Base-by-base conservation (phyloP, 92 coral and sea anemone genomes). In the Plumapathes pennacea region DNA sequence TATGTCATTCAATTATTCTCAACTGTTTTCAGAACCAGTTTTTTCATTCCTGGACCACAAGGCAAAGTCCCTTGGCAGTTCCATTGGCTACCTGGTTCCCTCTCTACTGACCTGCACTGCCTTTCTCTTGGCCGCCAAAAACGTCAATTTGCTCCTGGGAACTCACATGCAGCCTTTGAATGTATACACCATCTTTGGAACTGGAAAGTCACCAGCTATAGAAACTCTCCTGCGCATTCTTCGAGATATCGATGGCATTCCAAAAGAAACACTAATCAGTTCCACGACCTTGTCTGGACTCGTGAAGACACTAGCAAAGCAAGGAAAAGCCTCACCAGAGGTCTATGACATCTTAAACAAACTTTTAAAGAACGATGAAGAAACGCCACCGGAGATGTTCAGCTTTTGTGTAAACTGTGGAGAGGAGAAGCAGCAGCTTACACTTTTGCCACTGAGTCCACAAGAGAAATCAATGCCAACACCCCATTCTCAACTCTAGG, bases 271-370 rank as follows among this genome's bases (percentile, higher is more conserved):
- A 18, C 62, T 76, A 9, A 46, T 76, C 26, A 63, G 70, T 33
- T 57, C 78, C n/a, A 54, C 72, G 24, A 77, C 78, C n/a, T 77
- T 72, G 28, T 42, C 85, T 12, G 85, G 78, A 34, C 48, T 76
- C 23, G 67, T 67, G 12, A 67, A 67, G 41, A 71, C 67, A 33
- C 37, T 61, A 4, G 37, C 84, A 15, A 77, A 70, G 23, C 43
- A 38, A 24, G 66, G 56, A 17, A 48, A 60, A 14, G 58, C 59
- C 5, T 70, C 65, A 17, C 61, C 85, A 20, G 79, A 70, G 36
- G 37, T 78, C 14, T 78, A 25, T 22, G 62, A 71, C 62, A 54
- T 78, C 14, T 39, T 71, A 4, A 78, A 78, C 67, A 78, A 78
- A 45, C 36, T 78, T 26, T 66, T 78, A 7, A 51, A 62, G 39